These are phyloP conservation scores for Eudorcas thomsonii DNA, from an alignment of 2,113 vertebrate species.

Conservation along the genomic window DNA sequence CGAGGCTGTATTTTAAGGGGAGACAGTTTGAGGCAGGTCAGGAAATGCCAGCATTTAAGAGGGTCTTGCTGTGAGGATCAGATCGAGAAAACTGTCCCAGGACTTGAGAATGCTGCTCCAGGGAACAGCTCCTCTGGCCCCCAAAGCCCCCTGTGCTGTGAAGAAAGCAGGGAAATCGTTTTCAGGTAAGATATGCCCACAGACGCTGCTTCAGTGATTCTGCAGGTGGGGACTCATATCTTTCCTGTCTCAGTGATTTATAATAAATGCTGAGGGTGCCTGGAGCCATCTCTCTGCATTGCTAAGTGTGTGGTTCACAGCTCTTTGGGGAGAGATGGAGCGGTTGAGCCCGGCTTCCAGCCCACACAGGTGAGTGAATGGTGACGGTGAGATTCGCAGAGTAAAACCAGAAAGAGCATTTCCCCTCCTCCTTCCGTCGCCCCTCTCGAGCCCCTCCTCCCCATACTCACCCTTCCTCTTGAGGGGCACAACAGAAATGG, in stretches of 20 bases:
- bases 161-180: background rate
- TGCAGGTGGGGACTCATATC: conserved; percentile 7
- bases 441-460: background rate
- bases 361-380: background rate
- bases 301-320: conserved; percentile 61
- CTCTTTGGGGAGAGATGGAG: conserved; percentile 64
- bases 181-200: background rate
- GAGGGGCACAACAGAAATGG: background rate
- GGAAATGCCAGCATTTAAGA: background rate
- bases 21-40: background rate
- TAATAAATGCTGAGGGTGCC: conserved; percentile 41
- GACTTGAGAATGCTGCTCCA: background rate
- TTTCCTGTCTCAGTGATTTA: conserved; percentile 43
- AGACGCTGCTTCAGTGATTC: conserved; percentile 27
- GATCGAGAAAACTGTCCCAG: background rate
- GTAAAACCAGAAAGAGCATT: background rate
- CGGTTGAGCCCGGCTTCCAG: conserved; percentile 44
- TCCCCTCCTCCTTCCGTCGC: background rate
- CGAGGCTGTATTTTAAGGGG: background rate
- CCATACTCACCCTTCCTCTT: background rate
- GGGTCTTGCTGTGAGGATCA: background rate
- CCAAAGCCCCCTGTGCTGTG: background rate
- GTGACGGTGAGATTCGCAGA: background rate
- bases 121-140: background rate
- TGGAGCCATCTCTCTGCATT: conserved; percentile 64